Evolutionary conservation across 2,113 vertebrate species (phyloP).

Genomic region (Grammomys surdaster): DNA sequence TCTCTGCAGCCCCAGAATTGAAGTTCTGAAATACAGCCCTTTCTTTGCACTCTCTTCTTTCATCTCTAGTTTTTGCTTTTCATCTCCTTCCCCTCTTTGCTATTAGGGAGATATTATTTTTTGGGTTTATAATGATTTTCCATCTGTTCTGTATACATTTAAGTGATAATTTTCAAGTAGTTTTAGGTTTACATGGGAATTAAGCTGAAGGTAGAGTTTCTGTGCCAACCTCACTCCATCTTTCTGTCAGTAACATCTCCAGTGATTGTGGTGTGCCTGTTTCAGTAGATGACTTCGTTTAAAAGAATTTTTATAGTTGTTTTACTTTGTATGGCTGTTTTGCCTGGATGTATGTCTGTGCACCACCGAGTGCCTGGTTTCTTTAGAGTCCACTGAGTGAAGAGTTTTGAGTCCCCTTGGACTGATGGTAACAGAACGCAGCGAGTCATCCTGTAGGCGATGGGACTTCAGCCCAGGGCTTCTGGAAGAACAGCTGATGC

Average conservation of each 20-base stretch:
- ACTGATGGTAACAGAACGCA: not conserved
- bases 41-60: not conserved
- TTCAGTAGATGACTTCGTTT: not conserved
- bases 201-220: not conserved
- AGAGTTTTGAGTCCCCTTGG: not conserved
- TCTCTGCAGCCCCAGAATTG: not conserved
- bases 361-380: not conserved
- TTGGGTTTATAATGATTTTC: not conserved
- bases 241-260: not conserved
- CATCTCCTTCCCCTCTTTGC: not conserved
- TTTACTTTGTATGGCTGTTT: not conserved
- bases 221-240: not conserved
- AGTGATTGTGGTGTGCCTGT: not conserved
- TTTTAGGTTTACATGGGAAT: constrained; percentile 42
- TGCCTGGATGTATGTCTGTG: not conserved
- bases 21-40: not conserved
- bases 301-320: not conserved
- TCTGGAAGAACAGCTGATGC: not conserved
- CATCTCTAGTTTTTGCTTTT: constrained; percentile 12
- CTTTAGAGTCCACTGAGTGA: not conserved
- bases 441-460: not conserved
- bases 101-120: constrained; percentile 44
- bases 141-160: not conserved
- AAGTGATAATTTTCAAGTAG: not conserved
- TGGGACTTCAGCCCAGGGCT: not conserved